Conservation (phyloP, 2,888 invertebrate species). For the Agelastica alni region DNA sequence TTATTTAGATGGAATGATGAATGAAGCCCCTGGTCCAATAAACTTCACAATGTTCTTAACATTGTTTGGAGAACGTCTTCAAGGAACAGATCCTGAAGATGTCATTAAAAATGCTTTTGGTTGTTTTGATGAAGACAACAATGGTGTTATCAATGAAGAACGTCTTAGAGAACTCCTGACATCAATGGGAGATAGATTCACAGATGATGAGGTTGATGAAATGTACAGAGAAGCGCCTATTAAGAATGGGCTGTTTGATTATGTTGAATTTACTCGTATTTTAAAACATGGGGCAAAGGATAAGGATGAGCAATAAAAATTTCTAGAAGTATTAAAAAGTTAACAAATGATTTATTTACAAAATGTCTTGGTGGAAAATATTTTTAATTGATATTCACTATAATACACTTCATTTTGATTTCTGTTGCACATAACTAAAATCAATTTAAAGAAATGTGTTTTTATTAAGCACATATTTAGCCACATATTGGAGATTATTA, state of each 20-base stretch:
- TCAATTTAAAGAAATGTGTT: too few species aligned
- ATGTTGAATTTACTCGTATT: conserved; percentile 97
- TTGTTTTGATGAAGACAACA: conserved; percentile 98
- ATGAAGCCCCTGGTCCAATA: conserved; percentile 97
- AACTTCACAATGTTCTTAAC: conserved; percentile 99
- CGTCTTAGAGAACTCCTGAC: conserved; percentile 92
- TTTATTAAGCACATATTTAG: too few species aligned
- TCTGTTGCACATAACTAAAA: too few species aligned
- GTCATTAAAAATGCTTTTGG: conserved; percentile 99
- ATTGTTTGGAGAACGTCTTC: conserved; percentile 95
- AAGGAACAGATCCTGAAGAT: conserved; percentile 98
- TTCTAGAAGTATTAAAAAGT: too few species aligned
- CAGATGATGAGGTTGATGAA: conserved; percentile 98
- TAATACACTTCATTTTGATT: too few species aligned
- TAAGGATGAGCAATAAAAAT: conserved; percentile 84
- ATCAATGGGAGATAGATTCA: conserved; percentile 95
- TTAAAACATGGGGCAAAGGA: conserved; percentile 99
- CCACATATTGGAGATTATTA: too few species aligned
- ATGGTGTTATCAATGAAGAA: conserved; percentile 90
- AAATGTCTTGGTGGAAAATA: too few species aligned
- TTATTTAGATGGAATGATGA: conserved; percentile 98
- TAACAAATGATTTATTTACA: too few species aligned
- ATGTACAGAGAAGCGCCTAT: conserved; percentile 99
- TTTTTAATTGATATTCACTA: too few species aligned
- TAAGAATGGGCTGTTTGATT: conserved; percentile 91